These are phyloP conservation scores for Leptinotarsa peninsularis DNA, from an alignment of 2,888 invertebrate species.

Conservation along the genomic window DNA sequence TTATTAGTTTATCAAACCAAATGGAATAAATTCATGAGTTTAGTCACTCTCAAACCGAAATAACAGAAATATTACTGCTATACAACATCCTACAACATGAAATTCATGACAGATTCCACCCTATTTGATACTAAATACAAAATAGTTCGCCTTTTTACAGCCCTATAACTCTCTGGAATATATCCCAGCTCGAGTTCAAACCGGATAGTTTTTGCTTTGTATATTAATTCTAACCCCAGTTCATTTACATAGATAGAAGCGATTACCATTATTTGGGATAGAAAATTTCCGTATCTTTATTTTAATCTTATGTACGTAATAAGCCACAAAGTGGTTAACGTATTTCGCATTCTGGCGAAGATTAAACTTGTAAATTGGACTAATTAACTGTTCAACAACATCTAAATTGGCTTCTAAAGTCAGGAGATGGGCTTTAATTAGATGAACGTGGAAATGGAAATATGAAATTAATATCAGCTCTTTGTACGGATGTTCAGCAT, in stretches of 20 bases:
- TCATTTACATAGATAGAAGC: constrained; percentile 41
- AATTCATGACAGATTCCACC: background rate
- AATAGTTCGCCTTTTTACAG: constrained; percentile 26
- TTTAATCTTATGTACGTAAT: constrained; percentile 31
- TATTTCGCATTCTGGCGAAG: constrained; percentile 31
- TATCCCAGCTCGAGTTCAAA: constrained; percentile 20
- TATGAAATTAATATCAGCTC: constrained; percentile 19
- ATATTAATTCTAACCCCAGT: constrained; percentile 26
- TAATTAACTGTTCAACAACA: constrained; percentile 51
- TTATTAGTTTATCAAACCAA: background rate
- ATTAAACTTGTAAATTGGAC: constrained; percentile 45
- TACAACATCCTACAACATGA: background rate
- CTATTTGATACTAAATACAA: constrained; percentile 18
- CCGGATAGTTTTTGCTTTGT: constrained; percentile 29
- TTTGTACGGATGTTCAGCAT: no score
- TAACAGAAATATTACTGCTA: background rate
- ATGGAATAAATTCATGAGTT: background rate
- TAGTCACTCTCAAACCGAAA: background rate
- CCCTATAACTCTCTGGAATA: constrained; percentile 24
- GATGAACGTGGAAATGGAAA: constrained; percentile 25
- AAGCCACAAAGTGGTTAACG: constrained; percentile 25
- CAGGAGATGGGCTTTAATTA: constrained; percentile 47
- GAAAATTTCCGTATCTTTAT: constrained; percentile 41
- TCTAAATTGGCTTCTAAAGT: constrained; percentile 44
- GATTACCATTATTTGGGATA: constrained; percentile 44